A percentile compares a stretch with the other conserved stretches of the same genome.
phyloP scores from a whole-genome alignment of 2,113 vertebrate species.

The Lepus timidus region DNA sequence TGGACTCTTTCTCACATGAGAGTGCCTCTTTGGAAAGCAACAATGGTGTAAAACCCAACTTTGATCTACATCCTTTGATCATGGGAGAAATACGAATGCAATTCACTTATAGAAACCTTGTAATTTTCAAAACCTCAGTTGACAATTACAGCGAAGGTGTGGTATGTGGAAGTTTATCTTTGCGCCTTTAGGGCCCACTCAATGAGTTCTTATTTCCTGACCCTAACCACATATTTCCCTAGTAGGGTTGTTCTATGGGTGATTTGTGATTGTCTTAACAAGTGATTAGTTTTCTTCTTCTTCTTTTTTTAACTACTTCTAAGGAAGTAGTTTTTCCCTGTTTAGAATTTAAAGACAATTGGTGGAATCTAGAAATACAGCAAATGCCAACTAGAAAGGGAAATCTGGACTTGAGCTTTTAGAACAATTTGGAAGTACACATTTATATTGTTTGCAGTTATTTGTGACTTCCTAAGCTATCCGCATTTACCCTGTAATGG shows the following conservation, averaged over 20 bases:
- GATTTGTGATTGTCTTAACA: conserved; percentile 39
- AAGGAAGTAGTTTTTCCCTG: conserved; percentile 75
- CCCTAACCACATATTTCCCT: not conserved
- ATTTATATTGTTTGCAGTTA: conserved; percentile 31
- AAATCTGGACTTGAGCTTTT: conserved; percentile 61
- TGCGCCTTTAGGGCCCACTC: not conserved
- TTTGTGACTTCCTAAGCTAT: not conserved
- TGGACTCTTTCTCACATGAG: not conserved
- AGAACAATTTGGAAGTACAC: conserved; percentile 18
- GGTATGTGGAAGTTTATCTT: not conserved
- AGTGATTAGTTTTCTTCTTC: not conserved
- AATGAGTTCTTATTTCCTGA: not conserved
- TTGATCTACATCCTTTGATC: conserved; percentile 29
- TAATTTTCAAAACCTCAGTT: not conserved
- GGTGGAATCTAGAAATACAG: conserved; percentile 75
- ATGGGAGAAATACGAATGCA: not conserved
- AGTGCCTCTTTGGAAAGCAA: not conserved
- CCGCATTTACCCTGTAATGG: not conserved
- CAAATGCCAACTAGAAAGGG: conserved; percentile 72
- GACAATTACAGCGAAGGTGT: not conserved
- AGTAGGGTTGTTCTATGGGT: not conserved
- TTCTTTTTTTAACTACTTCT: not conserved
- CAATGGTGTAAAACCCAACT: not conserved
- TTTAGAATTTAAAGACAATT: conserved; percentile 78
- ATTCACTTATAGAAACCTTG: not conserved